Conservation (phyloP, 2,797 vertebrate genomes). For the Pseudomugil tenellus region DNA sequence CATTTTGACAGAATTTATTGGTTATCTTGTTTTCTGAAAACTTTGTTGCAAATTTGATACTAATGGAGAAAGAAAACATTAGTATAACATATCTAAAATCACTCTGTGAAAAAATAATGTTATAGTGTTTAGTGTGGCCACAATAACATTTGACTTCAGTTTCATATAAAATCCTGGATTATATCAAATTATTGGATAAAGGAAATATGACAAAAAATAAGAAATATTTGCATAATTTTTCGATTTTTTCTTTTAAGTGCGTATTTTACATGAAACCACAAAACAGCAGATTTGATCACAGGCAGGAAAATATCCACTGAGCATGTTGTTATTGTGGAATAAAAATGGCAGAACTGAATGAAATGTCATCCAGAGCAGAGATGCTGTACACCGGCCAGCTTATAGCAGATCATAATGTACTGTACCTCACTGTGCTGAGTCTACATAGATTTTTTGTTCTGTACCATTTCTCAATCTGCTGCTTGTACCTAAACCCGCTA, state of each 20-base stretch:
- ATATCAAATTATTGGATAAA: background rate
- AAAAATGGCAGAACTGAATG: constrained; percentile 5
- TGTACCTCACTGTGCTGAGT: constrained; percentile 16
- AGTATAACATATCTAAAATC: background rate
- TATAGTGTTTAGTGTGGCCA: too few species aligned
- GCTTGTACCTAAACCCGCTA: constrained; percentile 18
- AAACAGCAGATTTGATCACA: constrained; percentile 2
- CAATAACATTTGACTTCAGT: background rate
- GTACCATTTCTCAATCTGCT: constrained; percentile 16
- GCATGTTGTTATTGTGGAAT: constrained; percentile 11
- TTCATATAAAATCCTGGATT: background rate
- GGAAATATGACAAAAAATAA: background rate
- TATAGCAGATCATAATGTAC: constrained; percentile 29
- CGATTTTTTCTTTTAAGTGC: constrained; percentile 4
- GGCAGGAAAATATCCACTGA: constrained; percentile 7
- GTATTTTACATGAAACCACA: background rate
- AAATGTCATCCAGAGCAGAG: constrained; percentile 9
- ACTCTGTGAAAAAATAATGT: too few species aligned
- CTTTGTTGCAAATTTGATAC: background rate
- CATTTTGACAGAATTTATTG: background rate
- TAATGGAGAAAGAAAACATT: background rate
- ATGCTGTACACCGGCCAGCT: constrained; percentile 4
- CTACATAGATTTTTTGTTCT: constrained; percentile 24
- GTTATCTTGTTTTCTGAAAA: background rate
- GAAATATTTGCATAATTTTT: background rate